A percentile compares a stretch with the other conserved stretches of the same genome.
These are phyloP conservation scores for Branchinecta lynchi DNA, from an alignment of 1,140 invertebrate genomes.

Conservation along the genomic window DNA sequence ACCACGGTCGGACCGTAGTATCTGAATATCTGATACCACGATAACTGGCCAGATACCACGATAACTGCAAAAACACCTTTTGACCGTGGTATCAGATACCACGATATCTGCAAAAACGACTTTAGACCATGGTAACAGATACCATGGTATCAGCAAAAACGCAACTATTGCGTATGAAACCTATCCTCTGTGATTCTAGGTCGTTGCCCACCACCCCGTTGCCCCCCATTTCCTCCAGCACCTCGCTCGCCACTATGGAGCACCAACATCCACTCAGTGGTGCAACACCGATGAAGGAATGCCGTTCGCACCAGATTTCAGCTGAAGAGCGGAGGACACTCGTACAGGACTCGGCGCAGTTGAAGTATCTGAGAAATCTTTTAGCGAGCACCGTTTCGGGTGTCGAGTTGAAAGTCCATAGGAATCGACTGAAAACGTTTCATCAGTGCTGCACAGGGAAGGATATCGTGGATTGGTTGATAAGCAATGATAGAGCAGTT, in stretches of 20 bases:
- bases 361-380: constrained; percentile 54
- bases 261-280: neutral
- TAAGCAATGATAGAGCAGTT: constrained; percentile 48
- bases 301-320: constrained; percentile 17
- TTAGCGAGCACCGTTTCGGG: constrained; percentile 44
- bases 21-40: too few species aligned
- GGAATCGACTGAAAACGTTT: constrained; percentile 47
- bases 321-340: constrained; percentile 45
- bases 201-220: neutral
- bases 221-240: neutral
- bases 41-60: too few species aligned
- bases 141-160: too few species aligned
- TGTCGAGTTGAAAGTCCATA: constrained; percentile 44
- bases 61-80: too few species aligned
- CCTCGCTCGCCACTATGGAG: neutral
- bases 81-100: too few species aligned
- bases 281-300: constrained; percentile 3
- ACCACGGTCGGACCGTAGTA: too few species aligned
- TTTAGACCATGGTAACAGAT: too few species aligned
- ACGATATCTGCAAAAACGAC: too few species aligned
- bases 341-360: constrained; percentile 52
- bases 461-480: constrained; percentile 59
- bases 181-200: neutral
- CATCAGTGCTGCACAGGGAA: constrained; percentile 49
- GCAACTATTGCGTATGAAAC: too few species aligned